Percentiles rank a stretch among this genome's conserved stretches.
phyloP scores from a whole-genome alignment of 2,113 vertebrate genomes.

The Ptilorrhoa leucosticta region DNA sequence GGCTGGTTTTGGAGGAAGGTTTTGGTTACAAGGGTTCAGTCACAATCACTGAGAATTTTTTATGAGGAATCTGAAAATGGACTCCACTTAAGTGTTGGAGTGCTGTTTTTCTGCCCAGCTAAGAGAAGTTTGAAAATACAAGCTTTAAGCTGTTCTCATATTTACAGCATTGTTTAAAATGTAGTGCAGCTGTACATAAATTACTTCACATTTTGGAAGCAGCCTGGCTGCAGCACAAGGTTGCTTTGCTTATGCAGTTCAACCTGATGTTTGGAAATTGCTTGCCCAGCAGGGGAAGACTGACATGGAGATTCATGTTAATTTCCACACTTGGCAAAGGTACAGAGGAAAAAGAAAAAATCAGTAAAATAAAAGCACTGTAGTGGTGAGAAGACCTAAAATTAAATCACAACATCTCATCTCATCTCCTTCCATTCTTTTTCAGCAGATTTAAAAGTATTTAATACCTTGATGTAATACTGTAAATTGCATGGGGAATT shows the following conservation, averaged over 20 bases:
- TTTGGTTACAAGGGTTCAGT: not conserved
- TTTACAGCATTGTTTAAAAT: not conserved
- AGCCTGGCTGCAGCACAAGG: not conserved
- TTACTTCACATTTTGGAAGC: not conserved
- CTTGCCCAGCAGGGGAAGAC: not conserved
- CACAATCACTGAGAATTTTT: not conserved
- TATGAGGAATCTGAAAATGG: not conserved
- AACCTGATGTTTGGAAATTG: constrained; percentile 22
- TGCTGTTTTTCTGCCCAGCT: not conserved
- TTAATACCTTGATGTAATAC: not conserved
- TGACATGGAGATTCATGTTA: not conserved
- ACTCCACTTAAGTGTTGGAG: not conserved
- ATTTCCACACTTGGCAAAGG: constrained; percentile 24
- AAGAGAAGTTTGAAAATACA: not conserved
- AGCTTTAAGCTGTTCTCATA: not conserved
- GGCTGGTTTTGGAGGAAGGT: not conserved
- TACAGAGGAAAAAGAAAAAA: not conserved
- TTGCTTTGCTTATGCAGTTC: constrained; percentile 10
- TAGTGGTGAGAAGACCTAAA: not conserved
- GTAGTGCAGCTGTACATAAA: not conserved
- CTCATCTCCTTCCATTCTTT: not conserved
- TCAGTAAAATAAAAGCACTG: not conserved
- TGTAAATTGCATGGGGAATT: not conserved
- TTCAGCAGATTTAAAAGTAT: not conserved
- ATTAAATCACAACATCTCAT: not conserved